Percentiles rank a stretch among this genome's conserved stretches.
Conservation (phyloP, 2,113 vertebrate genomes). For the Zosterops pallidus region DNA sequence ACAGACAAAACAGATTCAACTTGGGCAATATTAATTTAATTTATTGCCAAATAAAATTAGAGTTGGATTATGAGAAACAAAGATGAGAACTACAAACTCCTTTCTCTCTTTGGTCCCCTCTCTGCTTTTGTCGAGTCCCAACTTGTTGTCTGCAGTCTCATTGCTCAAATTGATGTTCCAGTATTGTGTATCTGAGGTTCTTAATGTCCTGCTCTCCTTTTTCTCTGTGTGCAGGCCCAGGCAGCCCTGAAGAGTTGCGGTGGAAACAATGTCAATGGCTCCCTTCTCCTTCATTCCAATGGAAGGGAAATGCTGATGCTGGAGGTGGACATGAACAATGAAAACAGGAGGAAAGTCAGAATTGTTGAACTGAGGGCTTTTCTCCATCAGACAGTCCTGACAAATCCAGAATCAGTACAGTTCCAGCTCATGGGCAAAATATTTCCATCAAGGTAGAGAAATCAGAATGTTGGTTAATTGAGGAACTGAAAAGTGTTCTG, state of each 20-base stretch:
- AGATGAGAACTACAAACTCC: not conserved
- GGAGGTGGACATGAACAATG: conserved; percentile 63
- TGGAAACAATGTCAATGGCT: conserved; percentile 59
- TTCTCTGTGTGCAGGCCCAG: conserved; percentile 66
- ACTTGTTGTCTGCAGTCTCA: not conserved
- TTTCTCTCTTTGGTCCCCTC: not conserved
- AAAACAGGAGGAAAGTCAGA: conserved; percentile 23
- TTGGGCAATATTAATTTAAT: not conserved
- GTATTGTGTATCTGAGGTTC: not conserved
- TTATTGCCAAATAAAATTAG: not conserved
- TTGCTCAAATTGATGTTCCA: not conserved
- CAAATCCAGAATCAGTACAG: conserved; percentile 37
- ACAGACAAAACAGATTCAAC: not conserved
- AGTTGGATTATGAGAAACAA: not conserved
- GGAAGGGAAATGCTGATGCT: conserved; percentile 69
- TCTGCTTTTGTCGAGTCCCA: not conserved
- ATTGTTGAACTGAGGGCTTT: conserved; percentile 49
- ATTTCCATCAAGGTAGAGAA: conserved; percentile 76
- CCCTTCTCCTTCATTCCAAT: conserved; percentile 63
- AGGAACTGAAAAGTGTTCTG: not conserved
- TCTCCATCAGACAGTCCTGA: conserved; percentile 74
- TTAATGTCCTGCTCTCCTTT: not conserved
- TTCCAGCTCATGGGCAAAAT: conserved; percentile 74
- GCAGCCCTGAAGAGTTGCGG: conserved; percentile 35
- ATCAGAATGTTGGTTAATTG: not conserved